Evolutionary conservation across 2,888 invertebrate genomes (phyloP), one percentile per base, ranked within the genome.

Genomic region (Eristalinus sepulchralis): DNA sequence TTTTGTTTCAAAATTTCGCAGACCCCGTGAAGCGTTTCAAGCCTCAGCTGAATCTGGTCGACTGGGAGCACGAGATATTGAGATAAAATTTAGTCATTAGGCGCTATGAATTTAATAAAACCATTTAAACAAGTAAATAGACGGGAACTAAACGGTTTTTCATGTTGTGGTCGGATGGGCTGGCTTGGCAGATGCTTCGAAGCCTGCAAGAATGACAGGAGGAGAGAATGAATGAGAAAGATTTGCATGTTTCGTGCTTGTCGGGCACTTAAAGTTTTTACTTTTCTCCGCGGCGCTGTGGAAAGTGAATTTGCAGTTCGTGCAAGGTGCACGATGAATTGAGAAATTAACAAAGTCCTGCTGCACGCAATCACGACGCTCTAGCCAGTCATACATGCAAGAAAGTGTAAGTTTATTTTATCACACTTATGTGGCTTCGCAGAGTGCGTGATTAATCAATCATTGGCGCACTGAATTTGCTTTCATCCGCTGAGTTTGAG

Each of bases 11-110:
- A 34, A 34, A 17, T 17, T 47, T 47, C 17, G 8, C 22, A 95
- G 95, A 94, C 89, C 94, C 95, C 11, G 93, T 94, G 86, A 91
- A 95, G 88, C 93, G 94, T 89, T 94, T 94, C 90, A 94, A 95
- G 73, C 96, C 95, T 27, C 93, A 94, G 39, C 91, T 94, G 72
- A 93, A 92, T 89, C 92, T 94, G 24, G 90, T 93, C n/a, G 93
- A 93, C 88, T 95, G 95, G 95, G 94, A 94, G 89, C 91, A 95
- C 78, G 93, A 94, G 87, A 89, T 93, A 93, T 84, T 93, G 90
- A 88, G 82, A 81, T 88, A 88, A 81, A 83, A 59, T 34, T 53
- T 13, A 62, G 13, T 55, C 57, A 1, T 60, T 77, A 17, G 64
- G 34, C n/a, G n/a, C n/a, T n/a, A n/a, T n/a, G n/a, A 63, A 75